Base-by-base conservation (phyloP, 2,113 vertebrate species). In the Oenanthe oenanthe region DNA sequence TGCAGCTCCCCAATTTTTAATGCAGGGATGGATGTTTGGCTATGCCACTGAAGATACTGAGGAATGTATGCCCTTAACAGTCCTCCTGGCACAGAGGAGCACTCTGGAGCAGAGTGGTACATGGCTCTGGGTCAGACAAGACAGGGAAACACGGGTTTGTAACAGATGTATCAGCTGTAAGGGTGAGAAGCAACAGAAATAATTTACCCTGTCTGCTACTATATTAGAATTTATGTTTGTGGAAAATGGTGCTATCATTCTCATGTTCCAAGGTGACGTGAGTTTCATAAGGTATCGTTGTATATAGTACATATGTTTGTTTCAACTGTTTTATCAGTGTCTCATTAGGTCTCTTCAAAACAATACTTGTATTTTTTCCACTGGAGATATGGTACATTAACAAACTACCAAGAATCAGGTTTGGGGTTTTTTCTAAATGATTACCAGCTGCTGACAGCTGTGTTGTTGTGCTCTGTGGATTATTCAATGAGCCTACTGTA, bases 11-110 rank as follows among this genome's bases (percentile, higher is more conserved):
- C 4, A 2, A 62, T 68, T 67, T 26, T 74, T 21, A 83, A 21
- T 45, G 12, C 89, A 99, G 98, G 98, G 98, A 45, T 95, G 99
- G 91, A 98, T 99, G 98, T 99, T 99, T 94, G 98, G 98, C 36
- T 98, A 98, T 86, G 98, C 98, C 60, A 98, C 97, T 6, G 97
- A 98, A 92, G 98, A 98, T 97, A 99, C 98, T 0, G 98, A 98
- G 43, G 98, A 98, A 92, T 98, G 97, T 31, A 98, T 98, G 98
- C 98, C 98, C 22, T 97, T 98, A 74, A 98, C 98, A 24, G 72
- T 99, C 38, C 94, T 99, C 18, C 97, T 99, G 22, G 98, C 98
- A 50, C 98, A 98, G 79, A 17, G 34, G 34, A 98, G 97, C 68
- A 96, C 98, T 84, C 91, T 98, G 85, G 97, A 98, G 9, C 91